Conservation (phyloP, 2,113 vertebrate species). For the Chinchilla lanigera region DNA sequence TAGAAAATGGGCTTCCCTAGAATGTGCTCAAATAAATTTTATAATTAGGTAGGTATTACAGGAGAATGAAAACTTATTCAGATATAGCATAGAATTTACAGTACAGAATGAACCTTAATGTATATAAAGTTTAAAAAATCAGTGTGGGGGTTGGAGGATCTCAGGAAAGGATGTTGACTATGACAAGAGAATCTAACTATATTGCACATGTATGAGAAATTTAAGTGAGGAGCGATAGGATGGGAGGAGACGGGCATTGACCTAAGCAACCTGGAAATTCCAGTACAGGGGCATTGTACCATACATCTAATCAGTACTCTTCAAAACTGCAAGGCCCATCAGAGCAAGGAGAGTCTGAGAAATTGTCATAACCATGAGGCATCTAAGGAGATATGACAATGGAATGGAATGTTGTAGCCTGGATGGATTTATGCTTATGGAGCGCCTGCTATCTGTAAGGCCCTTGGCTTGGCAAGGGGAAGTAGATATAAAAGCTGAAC, state of each 20-base stretch:
- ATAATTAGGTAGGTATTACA: neutral
- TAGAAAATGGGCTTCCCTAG: neutral
- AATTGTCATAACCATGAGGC: neutral
- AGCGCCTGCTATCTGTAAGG: conserved; percentile 47
- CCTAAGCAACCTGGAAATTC: neutral
- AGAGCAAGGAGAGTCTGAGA: neutral
- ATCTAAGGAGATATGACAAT: neutral
- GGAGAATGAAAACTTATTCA: neutral
- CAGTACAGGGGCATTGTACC: neutral
- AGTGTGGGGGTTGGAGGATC: neutral
- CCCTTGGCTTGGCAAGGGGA: conserved; percentile 4
- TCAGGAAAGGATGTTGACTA: neutral
- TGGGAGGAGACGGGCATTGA: neutral
- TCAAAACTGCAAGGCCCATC: neutral
- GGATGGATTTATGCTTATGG: neutral
- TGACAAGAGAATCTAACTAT: neutral
- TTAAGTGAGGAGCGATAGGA: neutral
- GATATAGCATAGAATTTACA: neutral
- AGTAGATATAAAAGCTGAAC: neutral
- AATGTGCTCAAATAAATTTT: neutral
- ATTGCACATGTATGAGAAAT: neutral
- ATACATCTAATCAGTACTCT: neutral
- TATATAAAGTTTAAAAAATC: neutral
- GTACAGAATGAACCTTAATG: neutral
- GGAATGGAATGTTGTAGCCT: neutral